Conservation (phyloP, 2,888 invertebrate species). For the Trachelus troglodyta region DNA sequence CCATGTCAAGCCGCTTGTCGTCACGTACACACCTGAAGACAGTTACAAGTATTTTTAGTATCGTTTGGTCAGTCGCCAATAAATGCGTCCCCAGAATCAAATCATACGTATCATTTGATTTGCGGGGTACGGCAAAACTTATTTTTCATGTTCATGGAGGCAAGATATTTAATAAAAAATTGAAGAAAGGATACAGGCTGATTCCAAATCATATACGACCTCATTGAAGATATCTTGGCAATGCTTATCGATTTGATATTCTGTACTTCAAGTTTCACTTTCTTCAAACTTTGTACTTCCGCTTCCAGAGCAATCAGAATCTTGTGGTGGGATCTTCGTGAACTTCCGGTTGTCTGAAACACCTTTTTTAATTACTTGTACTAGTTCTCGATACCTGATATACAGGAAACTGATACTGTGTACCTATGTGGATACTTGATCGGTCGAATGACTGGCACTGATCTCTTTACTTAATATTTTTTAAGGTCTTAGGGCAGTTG, state of each 20-base stretch:
- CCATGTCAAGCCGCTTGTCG: background rate
- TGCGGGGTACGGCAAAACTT: background rate
- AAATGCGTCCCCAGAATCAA: background rate
- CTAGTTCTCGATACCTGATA: conserved; percentile 2
- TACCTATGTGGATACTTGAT: background rate
- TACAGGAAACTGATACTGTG: conserved; percentile 6
- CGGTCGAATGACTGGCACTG: background rate
- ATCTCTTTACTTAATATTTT: background rate
- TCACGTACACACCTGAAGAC: background rate
- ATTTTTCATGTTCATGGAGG: background rate
- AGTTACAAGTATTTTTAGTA: background rate
- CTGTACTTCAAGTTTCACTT: background rate
- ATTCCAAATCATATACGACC: no score
- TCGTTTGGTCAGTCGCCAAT: background rate
- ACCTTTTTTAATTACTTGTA: background rate
- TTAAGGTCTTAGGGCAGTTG: background rate
- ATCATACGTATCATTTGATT: background rate
- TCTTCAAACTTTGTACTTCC: background rate
- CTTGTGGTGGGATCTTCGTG: background rate
- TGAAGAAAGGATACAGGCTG: background rate
- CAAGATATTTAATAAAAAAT: background rate
- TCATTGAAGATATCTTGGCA: no score
- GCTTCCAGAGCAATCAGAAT: no score
- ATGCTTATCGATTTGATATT: no score
- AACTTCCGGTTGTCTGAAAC: background rate